These are phyloP conservation scores for Gnathonemus longibarbis DNA, from an alignment of 2,113 vertebrate species.

Conservation along the genomic window DNA sequence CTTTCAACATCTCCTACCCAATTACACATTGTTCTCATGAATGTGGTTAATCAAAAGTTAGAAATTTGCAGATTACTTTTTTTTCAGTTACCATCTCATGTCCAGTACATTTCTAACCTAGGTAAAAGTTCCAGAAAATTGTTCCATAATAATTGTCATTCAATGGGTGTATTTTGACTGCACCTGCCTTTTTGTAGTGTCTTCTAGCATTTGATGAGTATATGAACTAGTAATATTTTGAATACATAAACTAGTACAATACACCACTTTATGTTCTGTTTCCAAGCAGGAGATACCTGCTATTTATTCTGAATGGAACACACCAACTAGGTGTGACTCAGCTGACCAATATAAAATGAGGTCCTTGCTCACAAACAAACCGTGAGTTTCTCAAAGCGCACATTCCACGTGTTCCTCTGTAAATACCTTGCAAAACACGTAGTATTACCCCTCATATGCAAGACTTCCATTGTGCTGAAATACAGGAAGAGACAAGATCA, in stretches of 20 bases:
- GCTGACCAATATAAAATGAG: background rate
- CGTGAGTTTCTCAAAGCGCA: background rate
- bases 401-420: background rate
- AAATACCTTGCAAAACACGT: background rate
- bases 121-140: background rate
- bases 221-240: background rate
- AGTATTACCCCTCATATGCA: background rate
- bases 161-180: background rate
- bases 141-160: background rate
- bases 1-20: background rate
- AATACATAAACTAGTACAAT: background rate
- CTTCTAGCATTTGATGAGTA: background rate
- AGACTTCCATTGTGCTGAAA: background rate
- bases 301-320: background rate
- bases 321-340: background rate
- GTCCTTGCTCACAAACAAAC: background rate
- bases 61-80: background rate
- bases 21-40: background rate
- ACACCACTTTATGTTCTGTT: background rate
- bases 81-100: background rate
- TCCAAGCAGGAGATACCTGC: background rate
- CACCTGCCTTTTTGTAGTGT: background rate
- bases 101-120: background rate
- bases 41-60: background rate
- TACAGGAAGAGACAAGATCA: slow-evolving; percentile 39